A percentile compares a stretch with the other conserved stretches of the same genome.
These are phyloP conservation scores for Epinephelus awoara DNA, from an alignment of 2,797 vertebrate genomes.

Conservation along the genomic window DNA sequence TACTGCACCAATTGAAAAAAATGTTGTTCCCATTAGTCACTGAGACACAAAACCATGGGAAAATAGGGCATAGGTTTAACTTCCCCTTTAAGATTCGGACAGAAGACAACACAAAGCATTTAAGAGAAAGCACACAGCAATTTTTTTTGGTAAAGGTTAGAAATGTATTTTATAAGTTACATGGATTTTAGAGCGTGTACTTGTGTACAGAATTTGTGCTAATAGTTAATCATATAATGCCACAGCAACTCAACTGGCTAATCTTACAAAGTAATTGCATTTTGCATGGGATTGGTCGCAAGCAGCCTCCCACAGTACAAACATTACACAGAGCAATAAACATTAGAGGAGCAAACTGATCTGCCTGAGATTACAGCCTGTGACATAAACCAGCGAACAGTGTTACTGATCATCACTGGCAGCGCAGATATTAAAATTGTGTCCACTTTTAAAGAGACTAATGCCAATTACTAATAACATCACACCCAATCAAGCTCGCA, in stretches of 20 bases:
- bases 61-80: no score
- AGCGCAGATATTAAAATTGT: not conserved
- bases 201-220: conserved; percentile 49
- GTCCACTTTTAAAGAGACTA: not conserved
- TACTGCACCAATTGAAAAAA: no score
- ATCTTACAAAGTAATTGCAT: conserved; percentile 43
- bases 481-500: not conserved
- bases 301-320: conserved; percentile 49
- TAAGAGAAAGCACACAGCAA: conserved; percentile 36
- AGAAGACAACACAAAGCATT: not conserved
- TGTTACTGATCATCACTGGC: conserved; percentile 15
- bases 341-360: conserved; percentile 17
- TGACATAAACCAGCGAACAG: conserved; percentile 5
- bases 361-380: conserved; percentile 12
- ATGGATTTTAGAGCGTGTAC: conserved; percentile 25
- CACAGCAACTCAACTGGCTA: conserved; percentile 53
- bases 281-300: conserved; percentile 8
- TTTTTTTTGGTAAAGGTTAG: conserved; percentile 42
- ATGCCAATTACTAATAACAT: conserved; percentile 9
- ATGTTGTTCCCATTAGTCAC: no score
- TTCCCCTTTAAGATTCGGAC: no score
- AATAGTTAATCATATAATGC: conserved; percentile 63
- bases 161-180: conserved; percentile 79
- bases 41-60: no score
- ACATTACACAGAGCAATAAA: conserved; percentile 55